A percentile compares a stretch with the other conserved stretches of the same genome.
Evolutionary conservation across 2,797 vertebrate species (phyloP).

Genomic region (Dermochelys coriacea): DNA sequence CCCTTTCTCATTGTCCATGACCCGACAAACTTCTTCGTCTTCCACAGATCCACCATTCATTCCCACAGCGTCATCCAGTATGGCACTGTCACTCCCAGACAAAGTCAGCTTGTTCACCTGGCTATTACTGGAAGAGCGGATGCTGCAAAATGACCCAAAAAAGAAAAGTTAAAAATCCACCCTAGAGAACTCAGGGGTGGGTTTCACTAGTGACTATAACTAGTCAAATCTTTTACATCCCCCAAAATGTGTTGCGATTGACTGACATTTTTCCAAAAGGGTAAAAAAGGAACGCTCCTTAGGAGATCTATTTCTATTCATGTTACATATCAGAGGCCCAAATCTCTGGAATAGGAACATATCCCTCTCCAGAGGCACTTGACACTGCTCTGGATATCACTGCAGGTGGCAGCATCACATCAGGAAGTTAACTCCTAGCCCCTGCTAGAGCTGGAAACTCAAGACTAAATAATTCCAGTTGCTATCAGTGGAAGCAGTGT

Average conservation of each 20-base stretch:
- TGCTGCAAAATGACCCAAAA: constrained; percentile 78
- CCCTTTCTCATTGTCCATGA: constrained; percentile 89
- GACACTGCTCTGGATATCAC: not conserved
- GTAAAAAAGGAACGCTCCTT: not conserved
- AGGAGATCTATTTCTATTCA: not conserved
- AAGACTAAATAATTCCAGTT: not conserved
- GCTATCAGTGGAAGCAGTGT: not conserved
- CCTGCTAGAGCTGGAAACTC: not conserved
- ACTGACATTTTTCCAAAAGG: not conserved
- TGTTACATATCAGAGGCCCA: not conserved
- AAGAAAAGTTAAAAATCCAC: not conserved
- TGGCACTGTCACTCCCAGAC: constrained; percentile 85
- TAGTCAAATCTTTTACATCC: not conserved
- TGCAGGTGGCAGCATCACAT: not conserved
- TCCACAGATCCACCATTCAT: constrained; percentile 65
- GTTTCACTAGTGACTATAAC: not conserved
- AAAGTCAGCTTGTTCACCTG: constrained; percentile 94
- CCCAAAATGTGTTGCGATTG: not conserved
- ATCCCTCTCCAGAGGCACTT: no score
- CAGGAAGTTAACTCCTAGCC: not conserved
- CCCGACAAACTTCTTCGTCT: constrained; percentile 78
- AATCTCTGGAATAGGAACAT: not conserved
- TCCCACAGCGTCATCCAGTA: constrained; percentile 81
- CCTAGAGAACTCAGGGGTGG: not conserved
- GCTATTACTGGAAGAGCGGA: constrained; percentile 93